phyloP scores from a whole-genome alignment of 2,888 invertebrate species.

The Agriopis marginaria region DNA sequence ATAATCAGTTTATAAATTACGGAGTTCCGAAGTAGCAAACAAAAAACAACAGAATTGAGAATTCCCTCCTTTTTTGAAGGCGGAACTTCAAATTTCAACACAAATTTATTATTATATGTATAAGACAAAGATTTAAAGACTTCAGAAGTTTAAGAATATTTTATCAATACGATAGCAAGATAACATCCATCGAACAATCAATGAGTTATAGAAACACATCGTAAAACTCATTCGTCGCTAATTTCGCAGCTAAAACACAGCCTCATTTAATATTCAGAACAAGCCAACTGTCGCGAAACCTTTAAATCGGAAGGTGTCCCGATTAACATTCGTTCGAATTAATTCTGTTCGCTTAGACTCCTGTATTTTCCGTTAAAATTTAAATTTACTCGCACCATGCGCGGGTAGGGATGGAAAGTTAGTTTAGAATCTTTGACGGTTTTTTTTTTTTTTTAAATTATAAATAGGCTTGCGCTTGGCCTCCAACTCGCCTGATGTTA shows the following conservation, averaged over 20 bases:
- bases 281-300: conserved; percentile 52
- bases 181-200: background rate
- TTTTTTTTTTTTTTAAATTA: too few relatives aligned
- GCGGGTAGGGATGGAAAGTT: conserved; percentile 39
- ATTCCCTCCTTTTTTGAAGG: too few relatives aligned
- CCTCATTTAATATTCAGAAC: conserved; percentile 45
- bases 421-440: background rate
- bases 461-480: too few relatives aligned
- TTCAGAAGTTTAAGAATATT: too few relatives aligned
- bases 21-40: too few relatives aligned
- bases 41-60: too few relatives aligned
- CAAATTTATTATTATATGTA: too few relatives aligned
- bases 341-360: conserved; percentile 58
- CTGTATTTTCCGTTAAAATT: conserved; percentile 54
- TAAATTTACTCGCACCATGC: conserved; percentile 45
- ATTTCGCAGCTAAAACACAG: conserved; percentile 20
- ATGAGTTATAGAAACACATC: background rate
- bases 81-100: too few relatives aligned
- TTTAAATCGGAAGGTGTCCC: conserved; percentile 60
- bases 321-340: conserved; percentile 67
- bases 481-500: too few relatives aligned
- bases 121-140: too few relatives aligned
- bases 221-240: conserved; percentile 6
- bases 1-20: too few relatives aligned
- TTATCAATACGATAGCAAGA: background rate